These are phyloP conservation scores for Lissocephala sabroskyi DNA, from an alignment of 2,888 invertebrate genomes.

Conservation along the genomic window DNA sequence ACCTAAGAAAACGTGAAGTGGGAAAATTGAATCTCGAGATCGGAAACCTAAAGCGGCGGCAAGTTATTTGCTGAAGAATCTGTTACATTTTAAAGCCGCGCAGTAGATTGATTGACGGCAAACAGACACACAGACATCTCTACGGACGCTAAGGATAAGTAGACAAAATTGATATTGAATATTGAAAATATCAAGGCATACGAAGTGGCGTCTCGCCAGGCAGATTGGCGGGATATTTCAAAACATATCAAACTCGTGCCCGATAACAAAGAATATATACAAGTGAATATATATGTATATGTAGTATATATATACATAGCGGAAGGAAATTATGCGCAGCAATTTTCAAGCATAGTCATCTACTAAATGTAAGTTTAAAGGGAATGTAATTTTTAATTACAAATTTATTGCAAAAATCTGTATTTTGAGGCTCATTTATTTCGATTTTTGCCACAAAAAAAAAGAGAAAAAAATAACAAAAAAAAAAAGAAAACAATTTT, in stretches of 20 bases:
- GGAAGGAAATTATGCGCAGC: slow-evolving; percentile 42
- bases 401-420: slow-evolving; percentile 41
- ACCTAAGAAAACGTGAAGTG: too few relatives aligned
- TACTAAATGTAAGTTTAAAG: slow-evolving; percentile 5
- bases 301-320: slow-evolving; percentile 20
- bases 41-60: too few relatives aligned
- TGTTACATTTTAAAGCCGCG: too few relatives aligned
- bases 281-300: slow-evolving; percentile 27
- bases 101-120: too few relatives aligned
- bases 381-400: slow-evolving; percentile 35
- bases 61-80: too few relatives aligned
- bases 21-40: too few relatives aligned
- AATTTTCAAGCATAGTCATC: slow-evolving; percentile 37
- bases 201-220: not conserved
- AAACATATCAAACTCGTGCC: slow-evolving; percentile 74
- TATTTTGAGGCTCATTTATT: slow-evolving; percentile 61
- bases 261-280: slow-evolving; percentile 57
- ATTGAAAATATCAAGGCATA: slow-evolving; percentile 47
- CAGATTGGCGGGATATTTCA: slow-evolving; percentile 58
- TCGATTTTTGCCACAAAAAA: slow-evolving; percentile 31
- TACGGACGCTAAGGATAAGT: slow-evolving; percentile 43
- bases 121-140: slow-evolving; percentile 22
- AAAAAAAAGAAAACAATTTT: slow-evolving; percentile 2
- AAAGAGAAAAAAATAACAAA: slow-evolving; percentile 13
- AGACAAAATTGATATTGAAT: slow-evolving; percentile 54